A percentile compares a stretch with the other conserved stretches of the same genome.
These are phyloP conservation scores for Tychaedon coryphoeus DNA, from an alignment of 2,113 vertebrate species.

Conservation along the genomic window DNA sequence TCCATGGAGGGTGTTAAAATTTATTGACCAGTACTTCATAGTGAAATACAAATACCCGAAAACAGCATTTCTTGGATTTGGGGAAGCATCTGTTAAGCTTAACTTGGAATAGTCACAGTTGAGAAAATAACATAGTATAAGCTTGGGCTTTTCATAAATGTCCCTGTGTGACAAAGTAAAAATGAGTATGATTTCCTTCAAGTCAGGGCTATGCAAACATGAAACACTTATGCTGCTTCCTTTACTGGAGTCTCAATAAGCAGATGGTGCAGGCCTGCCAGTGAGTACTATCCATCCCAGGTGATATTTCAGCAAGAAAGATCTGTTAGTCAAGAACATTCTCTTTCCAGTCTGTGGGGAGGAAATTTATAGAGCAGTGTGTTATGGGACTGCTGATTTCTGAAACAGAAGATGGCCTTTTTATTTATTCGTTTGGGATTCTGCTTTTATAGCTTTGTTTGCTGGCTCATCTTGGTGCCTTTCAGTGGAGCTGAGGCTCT, in stretches of 20 bases:
- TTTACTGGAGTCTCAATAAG: not conserved
- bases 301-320: constrained; percentile 68
- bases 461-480: not conserved
- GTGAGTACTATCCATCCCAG: constrained; percentile 42
- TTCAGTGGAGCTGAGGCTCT: not conserved
- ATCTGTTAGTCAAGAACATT: constrained; percentile 56
- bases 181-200: not conserved
- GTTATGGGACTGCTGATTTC: constrained; percentile 58
- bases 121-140: not conserved
- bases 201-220: constrained; percentile 11
- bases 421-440: constrained; percentile 63
- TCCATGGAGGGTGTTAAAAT: not conserved
- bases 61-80: not conserved
- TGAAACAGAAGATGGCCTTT: constrained; percentile 61
- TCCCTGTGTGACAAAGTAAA: not conserved
- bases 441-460: constrained; percentile 29
- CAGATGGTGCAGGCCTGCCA: constrained; percentile 58
- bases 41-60: not conserved
- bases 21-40: not conserved
- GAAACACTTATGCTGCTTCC: not conserved
- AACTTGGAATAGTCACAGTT: not conserved
- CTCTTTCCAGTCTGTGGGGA: constrained; percentile 39
- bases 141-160: not conserved
- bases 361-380: constrained; percentile 61
- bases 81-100: not conserved